Conservation (phyloP, 2,797 vertebrate genomes). For the Novumbra hubbsi region DNA sequence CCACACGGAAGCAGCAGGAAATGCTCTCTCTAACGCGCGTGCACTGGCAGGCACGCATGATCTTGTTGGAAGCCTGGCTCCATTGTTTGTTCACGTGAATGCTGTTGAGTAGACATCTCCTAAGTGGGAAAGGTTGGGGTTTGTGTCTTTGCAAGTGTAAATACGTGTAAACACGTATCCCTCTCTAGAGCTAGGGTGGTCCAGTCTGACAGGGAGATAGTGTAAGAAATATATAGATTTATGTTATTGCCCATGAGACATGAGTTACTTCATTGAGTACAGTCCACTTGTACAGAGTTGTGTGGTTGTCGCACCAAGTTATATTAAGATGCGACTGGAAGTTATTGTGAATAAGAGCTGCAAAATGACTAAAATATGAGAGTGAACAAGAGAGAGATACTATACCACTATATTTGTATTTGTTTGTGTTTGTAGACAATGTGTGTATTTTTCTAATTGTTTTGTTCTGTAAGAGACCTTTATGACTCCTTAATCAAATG, state of each 20-base stretch:
- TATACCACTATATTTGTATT: too few species aligned
- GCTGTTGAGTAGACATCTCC: conserved; percentile 17
- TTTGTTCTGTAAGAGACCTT: too few species aligned
- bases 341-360: too few species aligned
- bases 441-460: too few species aligned
- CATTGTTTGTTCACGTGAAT: conserved; percentile 25
- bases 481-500: too few species aligned
- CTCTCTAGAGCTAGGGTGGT: conserved; percentile 24
- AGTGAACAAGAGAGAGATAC: too few species aligned
- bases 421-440: too few species aligned
- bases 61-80: not conserved
- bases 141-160: conserved; percentile 9
- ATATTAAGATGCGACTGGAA: too few species aligned
- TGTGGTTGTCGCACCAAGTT: too few species aligned
- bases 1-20: not conserved
- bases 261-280: too few species aligned
- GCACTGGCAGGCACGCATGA: conserved; percentile 5
- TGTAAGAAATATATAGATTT: not conserved
- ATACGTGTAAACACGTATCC: conserved; percentile 13
- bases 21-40: not conserved
- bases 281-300: too few species aligned
- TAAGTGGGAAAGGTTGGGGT: not conserved
- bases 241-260: not conserved
- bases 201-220: not conserved
- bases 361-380: too few species aligned